Conservation (phyloP, 2,113 vertebrate genomes). For the Sterrhoptilus dennistouni region DNA sequence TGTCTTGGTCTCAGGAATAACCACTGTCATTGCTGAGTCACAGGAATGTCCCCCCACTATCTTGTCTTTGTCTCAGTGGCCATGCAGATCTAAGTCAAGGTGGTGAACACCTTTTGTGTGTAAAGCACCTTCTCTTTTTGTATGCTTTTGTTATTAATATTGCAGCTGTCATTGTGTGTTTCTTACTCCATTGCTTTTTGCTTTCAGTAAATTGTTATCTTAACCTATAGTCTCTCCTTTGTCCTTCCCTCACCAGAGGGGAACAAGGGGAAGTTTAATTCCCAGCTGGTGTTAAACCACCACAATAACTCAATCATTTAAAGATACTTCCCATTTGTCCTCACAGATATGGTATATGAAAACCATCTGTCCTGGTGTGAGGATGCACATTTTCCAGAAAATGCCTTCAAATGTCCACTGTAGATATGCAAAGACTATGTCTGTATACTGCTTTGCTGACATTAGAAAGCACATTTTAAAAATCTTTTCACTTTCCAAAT, state of each 20-base stretch:
- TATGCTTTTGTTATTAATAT: neutral
- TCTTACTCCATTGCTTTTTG: neutral
- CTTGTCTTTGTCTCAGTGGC: neutral
- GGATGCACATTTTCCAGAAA: neutral
- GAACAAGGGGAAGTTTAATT: neutral
- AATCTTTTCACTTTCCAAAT: neutral
- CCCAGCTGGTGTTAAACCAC: neutral
- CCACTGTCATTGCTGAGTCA: neutral
- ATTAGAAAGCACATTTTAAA: neutral
- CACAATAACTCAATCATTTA: neutral
- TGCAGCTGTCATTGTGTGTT: neutral
- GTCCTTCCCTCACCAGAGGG: neutral
- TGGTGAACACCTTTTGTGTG: neutral
- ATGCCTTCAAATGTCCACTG: neutral
- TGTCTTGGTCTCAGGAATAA: neutral
- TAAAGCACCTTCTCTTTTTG: neutral
- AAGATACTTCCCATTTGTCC: neutral
- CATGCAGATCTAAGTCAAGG: neutral
- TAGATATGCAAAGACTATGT: neutral
- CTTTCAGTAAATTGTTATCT: neutral
- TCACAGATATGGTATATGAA: neutral
- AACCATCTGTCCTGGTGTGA: neutral
- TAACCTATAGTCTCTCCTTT: neutral
- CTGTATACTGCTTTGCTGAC: neutral
- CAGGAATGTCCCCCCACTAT: accelerated